These are phyloP conservation scores for Deroplatys truncata DNA, from an alignment of 2,888 invertebrate genomes.

Conservation along the genomic window DNA sequence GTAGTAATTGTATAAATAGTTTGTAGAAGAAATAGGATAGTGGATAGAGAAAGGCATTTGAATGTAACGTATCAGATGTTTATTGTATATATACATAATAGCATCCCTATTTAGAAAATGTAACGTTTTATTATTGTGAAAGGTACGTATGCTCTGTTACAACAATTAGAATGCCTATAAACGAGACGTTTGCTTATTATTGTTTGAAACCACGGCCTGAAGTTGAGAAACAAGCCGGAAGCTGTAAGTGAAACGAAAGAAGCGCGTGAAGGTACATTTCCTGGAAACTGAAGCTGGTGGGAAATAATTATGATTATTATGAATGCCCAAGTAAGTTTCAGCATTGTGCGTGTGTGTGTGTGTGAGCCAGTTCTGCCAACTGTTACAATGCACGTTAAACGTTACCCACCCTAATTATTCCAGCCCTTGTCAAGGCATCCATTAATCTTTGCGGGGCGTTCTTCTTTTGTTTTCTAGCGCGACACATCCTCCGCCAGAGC, in stretches of 20 bases:
- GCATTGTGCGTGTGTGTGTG: too few species aligned
- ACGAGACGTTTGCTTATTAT: not conserved
- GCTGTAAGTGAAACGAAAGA: not conserved
- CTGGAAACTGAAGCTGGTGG: not conserved
- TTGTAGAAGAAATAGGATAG: too few species aligned
- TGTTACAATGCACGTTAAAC: not conserved
- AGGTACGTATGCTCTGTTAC: too few species aligned
- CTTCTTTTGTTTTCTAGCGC: not conserved
- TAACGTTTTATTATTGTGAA: too few species aligned
- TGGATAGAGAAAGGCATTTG: too few species aligned
- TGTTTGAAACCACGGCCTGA: not conserved
- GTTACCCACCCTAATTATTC: not conserved
- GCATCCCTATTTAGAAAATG: too few species aligned
- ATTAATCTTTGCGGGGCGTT: not conserved
- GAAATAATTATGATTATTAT: not conserved
- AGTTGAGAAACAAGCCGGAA: not conserved
- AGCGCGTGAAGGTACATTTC: not conserved
- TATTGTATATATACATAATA: too few species aligned
- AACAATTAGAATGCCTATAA: not conserved
- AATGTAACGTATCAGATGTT: too few species aligned
- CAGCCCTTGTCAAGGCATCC: not conserved
- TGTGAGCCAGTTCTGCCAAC: not conserved
- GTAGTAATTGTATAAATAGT: too few species aligned
- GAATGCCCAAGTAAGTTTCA: not conserved
- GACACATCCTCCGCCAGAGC: not conserved